Evolutionary conservation across 2,113 vertebrate genomes (phyloP).

Genomic region (Sturnus vulgaris): DNA sequence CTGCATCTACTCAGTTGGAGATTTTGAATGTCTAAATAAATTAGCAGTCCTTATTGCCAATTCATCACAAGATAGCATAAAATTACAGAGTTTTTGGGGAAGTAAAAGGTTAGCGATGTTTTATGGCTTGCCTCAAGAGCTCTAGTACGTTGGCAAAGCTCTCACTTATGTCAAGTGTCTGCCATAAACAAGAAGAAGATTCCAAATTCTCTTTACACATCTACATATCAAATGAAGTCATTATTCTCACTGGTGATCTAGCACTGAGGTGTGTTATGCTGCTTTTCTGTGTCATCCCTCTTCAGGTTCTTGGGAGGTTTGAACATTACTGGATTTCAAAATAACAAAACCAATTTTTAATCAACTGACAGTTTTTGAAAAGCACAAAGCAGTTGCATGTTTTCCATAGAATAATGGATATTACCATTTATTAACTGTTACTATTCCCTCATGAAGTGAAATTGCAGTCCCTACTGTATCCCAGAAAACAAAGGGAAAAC

Average conservation of each 20-base stretch:
- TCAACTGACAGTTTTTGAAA: not conserved
- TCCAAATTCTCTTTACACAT: not conserved
- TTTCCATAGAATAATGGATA: not conserved
- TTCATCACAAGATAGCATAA: not conserved
- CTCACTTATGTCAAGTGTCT: not conserved
- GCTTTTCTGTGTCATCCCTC: not conserved
- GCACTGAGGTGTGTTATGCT: not conserved
- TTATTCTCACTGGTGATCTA: not conserved
- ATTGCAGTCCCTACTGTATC: not conserved
- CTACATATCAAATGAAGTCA: not conserved
- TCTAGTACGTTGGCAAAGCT: not conserved
- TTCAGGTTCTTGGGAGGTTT: not conserved
- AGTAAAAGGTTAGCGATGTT: not conserved
- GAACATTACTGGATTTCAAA: not conserved
- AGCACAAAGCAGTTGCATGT: not conserved
- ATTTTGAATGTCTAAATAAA: slow-evolving; percentile 11
- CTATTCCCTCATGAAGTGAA: not conserved
- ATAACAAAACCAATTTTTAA: not conserved
- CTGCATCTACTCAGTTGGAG: not conserved
- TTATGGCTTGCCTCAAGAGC: not conserved
- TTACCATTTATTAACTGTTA: not conserved
- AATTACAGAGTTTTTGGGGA: not conserved
- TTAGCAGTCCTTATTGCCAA: not conserved
- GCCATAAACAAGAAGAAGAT: not conserved
- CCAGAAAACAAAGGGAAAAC: not conserved